Conservation (phyloP, 2,797 vertebrate species). For the Ficedula albicollis region DNA sequence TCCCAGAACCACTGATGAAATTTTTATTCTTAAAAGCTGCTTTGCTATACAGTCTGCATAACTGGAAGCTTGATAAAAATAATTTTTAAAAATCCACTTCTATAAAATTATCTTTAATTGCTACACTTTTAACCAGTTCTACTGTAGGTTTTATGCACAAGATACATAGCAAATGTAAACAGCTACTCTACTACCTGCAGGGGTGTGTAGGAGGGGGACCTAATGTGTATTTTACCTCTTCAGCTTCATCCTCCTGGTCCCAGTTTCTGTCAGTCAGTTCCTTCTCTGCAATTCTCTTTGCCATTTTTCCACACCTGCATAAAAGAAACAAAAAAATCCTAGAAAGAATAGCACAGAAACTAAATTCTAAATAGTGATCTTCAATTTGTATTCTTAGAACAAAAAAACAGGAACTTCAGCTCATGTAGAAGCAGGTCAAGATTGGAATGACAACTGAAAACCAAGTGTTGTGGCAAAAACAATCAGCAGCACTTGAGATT, state of each 20-base stretch:
- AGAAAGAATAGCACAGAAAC: background rate
- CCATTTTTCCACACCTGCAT: conserved; percentile 80
- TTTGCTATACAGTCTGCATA: background rate
- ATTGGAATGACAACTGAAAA: background rate
- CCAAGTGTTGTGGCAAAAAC: background rate
- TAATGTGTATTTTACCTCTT: conserved; percentile 82
- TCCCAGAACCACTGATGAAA: background rate
- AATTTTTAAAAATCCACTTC: background rate
- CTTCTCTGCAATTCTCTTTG: conserved; percentile 95
- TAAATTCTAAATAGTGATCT: background rate
- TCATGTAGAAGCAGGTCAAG: background rate
- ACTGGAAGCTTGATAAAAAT: background rate
- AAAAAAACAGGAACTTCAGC: background rate
- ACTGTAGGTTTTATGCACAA: background rate
- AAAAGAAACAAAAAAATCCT: background rate
- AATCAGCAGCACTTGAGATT: background rate
- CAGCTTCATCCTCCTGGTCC: conserved; percentile 96
- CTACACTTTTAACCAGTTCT: background rate
- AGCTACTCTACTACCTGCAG: background rate
- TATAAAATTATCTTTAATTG: background rate
- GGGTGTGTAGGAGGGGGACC: rapidly evolving
- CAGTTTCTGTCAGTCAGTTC: conserved; percentile 96
- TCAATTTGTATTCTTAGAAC: background rate
- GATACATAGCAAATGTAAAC: background rate
- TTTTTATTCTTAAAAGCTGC: background rate